Evolutionary conservation across 2,113 vertebrate species (phyloP).

Genomic region (Callocephalon fimbriatum): DNA sequence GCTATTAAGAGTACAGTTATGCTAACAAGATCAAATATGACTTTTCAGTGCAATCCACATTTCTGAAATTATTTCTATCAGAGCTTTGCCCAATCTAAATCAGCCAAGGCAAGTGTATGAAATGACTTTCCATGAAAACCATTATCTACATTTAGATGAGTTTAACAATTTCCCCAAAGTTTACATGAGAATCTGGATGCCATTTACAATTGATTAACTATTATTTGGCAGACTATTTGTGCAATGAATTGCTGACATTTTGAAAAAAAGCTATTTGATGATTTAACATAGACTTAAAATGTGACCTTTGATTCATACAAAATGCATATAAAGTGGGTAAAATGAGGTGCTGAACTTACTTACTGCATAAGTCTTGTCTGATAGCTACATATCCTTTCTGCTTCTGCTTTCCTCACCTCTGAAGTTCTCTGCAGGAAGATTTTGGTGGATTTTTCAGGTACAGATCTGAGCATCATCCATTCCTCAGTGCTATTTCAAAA

Average conservation of each 20-base stretch:
- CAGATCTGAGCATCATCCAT: not conserved
- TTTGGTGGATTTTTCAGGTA: not conserved
- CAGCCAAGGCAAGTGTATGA: not conserved
- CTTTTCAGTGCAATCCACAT: not conserved
- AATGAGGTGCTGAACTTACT: not conserved
- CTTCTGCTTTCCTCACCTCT: not conserved
- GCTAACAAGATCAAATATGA: not conserved
- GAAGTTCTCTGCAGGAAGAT: not conserved
- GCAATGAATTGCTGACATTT: slow-evolving; percentile 7
- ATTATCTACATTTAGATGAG: not conserved
- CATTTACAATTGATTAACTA: slow-evolving; percentile 18
- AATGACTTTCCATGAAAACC: not conserved
- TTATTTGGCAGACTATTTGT: not conserved
- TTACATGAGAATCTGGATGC: not conserved
- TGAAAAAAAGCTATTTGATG: slow-evolving; percentile 5
- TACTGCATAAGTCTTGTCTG: not conserved
- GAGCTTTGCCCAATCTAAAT: not conserved
- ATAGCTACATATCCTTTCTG: not conserved
- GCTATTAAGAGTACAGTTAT: not conserved
- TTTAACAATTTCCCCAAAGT: not conserved
- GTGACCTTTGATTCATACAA: not conserved
- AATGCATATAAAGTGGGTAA: not conserved
- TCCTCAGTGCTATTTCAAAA: not conserved
- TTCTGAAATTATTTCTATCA: not conserved
- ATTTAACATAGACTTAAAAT: not conserved